phyloP scores from a whole-genome alignment of 2,888 invertebrate genomes.

The Stenichneumon culpator region DNA sequence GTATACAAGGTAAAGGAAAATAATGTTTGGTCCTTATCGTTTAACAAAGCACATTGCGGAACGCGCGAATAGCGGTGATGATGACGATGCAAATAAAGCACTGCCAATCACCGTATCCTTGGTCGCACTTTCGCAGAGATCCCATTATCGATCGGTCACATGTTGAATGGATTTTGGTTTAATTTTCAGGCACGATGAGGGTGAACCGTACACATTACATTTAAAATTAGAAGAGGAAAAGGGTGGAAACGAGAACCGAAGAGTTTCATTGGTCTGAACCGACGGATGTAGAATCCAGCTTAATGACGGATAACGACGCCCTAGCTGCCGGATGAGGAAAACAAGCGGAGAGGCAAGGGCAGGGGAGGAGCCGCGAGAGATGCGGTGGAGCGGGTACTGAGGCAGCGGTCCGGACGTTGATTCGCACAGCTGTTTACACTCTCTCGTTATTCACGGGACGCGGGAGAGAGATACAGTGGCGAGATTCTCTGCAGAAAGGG shows the following conservation, averaged over 20 bases:
- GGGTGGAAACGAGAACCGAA: neutral
- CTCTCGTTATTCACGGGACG: conserved; percentile 39
- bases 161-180: neutral
- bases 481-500: neutral
- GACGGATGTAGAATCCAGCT: conserved; percentile 36
- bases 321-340: conserved; percentile 41
- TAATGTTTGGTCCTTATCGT: too few species aligned
- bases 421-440: conserved; percentile 57
- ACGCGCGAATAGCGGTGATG: neutral
- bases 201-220: neutral
- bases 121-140: neutral
- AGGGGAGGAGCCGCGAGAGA: conserved; percentile 9
- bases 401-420: conserved; percentile 38
- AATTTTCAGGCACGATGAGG: conserved; percentile 1
- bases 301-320: conserved; percentile 52
- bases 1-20: too few species aligned
- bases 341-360: conserved; percentile 42
- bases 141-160: neutral
- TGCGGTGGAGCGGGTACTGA: conserved; percentile 21
- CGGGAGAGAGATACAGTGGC: neutral
- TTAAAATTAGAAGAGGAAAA: neutral
- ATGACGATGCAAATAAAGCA: neutral
- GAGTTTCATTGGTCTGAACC: conserved; percentile 4
- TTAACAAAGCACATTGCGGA: too few species aligned
- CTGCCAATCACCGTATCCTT: neutral